Percentiles rank a stretch among this genome's conserved stretches.
Evolutionary conservation across 2,888 invertebrate species (phyloP).

Genomic region (Eupithecia abbreviata): DNA sequence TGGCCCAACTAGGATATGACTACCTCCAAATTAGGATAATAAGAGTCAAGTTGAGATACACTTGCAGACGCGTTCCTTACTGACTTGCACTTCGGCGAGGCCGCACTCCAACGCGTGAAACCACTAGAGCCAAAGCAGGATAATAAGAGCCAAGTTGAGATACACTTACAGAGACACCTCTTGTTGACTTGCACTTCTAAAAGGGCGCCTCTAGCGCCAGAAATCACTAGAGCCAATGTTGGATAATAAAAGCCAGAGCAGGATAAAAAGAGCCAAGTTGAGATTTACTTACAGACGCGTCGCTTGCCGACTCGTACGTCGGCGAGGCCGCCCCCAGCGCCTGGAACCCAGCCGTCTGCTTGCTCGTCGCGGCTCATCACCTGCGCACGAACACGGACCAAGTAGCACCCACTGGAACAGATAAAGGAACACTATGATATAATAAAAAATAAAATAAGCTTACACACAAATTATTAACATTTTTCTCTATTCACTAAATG

Average conservation of each 20-base stretch:
- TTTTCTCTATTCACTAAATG: no score
- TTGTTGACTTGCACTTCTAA: slow-evolving; percentile 87
- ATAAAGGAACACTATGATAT: not conserved
- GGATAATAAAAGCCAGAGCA: not conserved
- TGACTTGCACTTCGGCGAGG: not conserved
- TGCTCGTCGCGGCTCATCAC: slow-evolving; percentile 99
- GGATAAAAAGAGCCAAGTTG: not conserved
- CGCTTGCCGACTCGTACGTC: slow-evolving; percentile 95
- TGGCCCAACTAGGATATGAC: not conserved
- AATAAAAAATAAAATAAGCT: no score
- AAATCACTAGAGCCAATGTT: slow-evolving; percentile 83
- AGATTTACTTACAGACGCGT: slow-evolving; percentile 57
- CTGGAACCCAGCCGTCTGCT: slow-evolving; percentile 97
- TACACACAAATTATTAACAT: no score
- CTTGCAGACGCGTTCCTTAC: not conserved
- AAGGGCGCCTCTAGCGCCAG: slow-evolving; percentile 96
- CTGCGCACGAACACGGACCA: slow-evolving; percentile 99
- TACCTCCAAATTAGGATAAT: not conserved
- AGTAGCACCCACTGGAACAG: slow-evolving; percentile 91
- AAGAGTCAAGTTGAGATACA: not conserved
- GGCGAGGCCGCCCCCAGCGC: slow-evolving; percentile 96
- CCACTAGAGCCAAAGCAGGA: not conserved
- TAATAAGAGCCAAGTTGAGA: not conserved
- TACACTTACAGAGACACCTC: not conserved
- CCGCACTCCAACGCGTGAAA: slow-evolving; percentile 69